Evolutionary conservation across 2,797 vertebrate species (phyloP), one percentile per base, ranked within the genome.

Genomic region (Enteromius trimaculatus): DNA sequence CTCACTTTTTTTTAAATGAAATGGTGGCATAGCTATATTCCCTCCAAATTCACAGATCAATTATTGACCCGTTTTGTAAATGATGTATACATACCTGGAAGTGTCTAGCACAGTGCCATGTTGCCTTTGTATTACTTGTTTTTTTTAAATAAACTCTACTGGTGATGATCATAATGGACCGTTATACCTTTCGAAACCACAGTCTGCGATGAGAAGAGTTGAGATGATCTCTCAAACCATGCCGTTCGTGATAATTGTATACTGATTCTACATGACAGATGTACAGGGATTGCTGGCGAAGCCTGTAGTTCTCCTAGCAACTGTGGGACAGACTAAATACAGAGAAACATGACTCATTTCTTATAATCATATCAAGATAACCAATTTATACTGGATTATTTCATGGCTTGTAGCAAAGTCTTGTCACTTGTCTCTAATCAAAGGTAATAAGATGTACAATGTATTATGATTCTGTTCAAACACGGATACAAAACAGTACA

Each of bases 241-340:
- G 14, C 23, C 7, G 34, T 31, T 31, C 7, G 2, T 51, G 55
- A 42, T 77, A 62, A 78, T 7, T 49, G 75, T 77, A 37, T 55
- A 44, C 37, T n/a, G 74, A 83, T 77, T 69, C 19, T 60, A 37
- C 53, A 37, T 60, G 29, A 39, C 39, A 39, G 53, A 71, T 77
- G 14, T 51, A 62, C 42, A 70, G 53, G 51, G 29, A 62, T 71
- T 68, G 47, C 62, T 65, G 23, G 26, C 3, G 4, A 68, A 68
- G 65, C 37, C 65, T 64, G 75, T 62, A 60, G 82, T 78, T 83
- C 66, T 53, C 66, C 42, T 83, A 70, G 75, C 75, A 83, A 83
- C 82, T 6, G 75, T 0, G 14, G 16, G 16, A 42, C 4, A 21
- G n/a, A 66, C 34, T 68, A 58, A 42, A 82, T 82, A 66, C 49